Conservation (phyloP, 2,797 vertebrate genomes). For the Pseudopleuronectes americanus region DNA sequence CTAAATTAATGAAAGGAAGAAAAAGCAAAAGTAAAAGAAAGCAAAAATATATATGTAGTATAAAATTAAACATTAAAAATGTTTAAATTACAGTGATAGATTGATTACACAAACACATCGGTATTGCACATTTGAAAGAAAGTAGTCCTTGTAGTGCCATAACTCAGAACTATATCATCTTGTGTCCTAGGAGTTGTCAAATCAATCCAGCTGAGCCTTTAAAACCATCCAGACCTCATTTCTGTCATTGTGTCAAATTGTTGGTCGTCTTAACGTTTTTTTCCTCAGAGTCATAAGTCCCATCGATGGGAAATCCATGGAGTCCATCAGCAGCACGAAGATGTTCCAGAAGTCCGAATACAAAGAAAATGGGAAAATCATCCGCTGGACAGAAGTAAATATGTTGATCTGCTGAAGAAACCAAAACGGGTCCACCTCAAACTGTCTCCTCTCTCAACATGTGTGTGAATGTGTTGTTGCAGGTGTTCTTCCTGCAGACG, state of each 20-base stretch:
- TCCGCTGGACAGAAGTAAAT: constrained; percentile 96
- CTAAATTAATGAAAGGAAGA: too few relatives aligned
- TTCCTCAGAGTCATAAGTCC: constrained; percentile 91
- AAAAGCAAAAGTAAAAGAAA: too few relatives aligned
- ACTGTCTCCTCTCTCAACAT: neutral
- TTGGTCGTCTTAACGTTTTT: neutral
- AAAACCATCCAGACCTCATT: too few relatives aligned
- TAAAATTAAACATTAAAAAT: too few relatives aligned
- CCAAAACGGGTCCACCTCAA: neutral
- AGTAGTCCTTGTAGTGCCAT: neutral
- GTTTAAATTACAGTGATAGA: too few relatives aligned
- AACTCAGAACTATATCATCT: too few relatives aligned
- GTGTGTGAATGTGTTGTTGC: constrained; percentile 16
- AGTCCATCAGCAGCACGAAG: constrained; percentile 93
- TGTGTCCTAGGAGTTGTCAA: too few relatives aligned
- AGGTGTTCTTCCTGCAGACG: constrained; percentile 95
- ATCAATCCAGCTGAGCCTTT: neutral
- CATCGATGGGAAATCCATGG: constrained; percentile 97
- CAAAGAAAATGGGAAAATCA: constrained; percentile 97
- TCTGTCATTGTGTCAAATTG: too few relatives aligned
- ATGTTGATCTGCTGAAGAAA: neutral
- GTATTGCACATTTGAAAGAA: neutral
- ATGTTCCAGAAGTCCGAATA: constrained; percentile 98
- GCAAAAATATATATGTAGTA: too few relatives aligned
- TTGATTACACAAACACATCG: too few relatives aligned